phyloP scores from a whole-genome alignment of 1,140 invertebrate species.

The Dendrolimus punctatus region DNA sequence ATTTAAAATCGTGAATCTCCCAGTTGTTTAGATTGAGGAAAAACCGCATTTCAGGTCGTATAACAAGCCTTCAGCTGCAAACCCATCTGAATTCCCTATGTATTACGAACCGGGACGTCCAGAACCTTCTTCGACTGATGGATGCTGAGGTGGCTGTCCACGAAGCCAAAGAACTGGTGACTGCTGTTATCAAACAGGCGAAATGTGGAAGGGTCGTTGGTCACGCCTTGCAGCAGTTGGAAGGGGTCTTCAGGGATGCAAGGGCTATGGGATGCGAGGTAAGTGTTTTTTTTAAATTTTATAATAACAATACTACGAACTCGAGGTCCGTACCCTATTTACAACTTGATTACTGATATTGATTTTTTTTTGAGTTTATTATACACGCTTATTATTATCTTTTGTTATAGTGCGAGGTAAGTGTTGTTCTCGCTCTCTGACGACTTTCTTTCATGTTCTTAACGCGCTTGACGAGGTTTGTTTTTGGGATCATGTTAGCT shows the following conservation, averaged over 20 bases:
- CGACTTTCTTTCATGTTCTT: no score
- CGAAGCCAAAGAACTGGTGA: slow-evolving; percentile 77
- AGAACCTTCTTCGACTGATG: slow-evolving; percentile 80
- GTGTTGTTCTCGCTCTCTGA: no score
- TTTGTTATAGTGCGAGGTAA: slow-evolving; percentile 79
- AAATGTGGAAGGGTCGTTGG: slow-evolving; percentile 78
- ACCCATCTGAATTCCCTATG: slow-evolving; percentile 79
- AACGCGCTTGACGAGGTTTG: no score
- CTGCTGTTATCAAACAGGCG: slow-evolving; percentile 75
- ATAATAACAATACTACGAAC: no score
- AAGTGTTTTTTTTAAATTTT: slow-evolving; percentile 14
- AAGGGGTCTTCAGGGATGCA: slow-evolving; percentile 79
- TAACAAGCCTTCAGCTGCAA: slow-evolving; percentile 81
- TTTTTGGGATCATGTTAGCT: no score
- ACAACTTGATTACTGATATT: no score
- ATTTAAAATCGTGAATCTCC: no score
- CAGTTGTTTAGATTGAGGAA: no score
- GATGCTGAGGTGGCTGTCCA: slow-evolving; percentile 79
- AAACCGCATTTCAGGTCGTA: slow-evolving; percentile 61
- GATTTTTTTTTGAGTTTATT: no score
- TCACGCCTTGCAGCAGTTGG: slow-evolving; percentile 81
- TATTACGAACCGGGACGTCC: slow-evolving; percentile 79
- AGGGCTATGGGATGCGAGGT: slow-evolving; percentile 84
- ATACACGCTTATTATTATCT: no score
- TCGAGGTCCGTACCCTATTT: no score